Evolutionary conservation across 2,888 invertebrate genomes (phyloP), one percentile per base, ranked within the genome.

Genomic region (Pilophorus perplexus): DNA sequence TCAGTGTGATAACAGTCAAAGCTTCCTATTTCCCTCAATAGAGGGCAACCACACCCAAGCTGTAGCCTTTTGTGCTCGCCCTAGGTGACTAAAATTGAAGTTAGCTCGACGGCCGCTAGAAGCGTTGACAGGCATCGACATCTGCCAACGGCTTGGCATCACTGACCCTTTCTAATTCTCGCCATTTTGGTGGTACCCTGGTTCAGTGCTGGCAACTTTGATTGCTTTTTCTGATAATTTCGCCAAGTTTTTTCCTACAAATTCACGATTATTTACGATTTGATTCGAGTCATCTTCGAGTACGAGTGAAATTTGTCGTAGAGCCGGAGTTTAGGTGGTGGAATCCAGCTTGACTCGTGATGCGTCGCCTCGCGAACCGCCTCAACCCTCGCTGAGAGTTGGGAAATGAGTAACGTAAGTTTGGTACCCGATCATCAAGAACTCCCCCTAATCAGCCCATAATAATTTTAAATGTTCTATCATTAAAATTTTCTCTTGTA

Each of bases 201-300:
- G 69, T 69, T 67, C 72, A 72, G 72, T 69, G 72, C 72, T 72
- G 72, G 71, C 72, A 72, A 72, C 72, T 71, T 66, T 64, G 52
- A 46, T 25, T 37, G 20, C 22, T 38, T 55, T 38, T 55, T 37
- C 22, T 37, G 3, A 8, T n/a, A 38, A 38, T 55, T 55, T 37
- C 14, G 18, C 20, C 38, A 23, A 46, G 37, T 40, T 40, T 48
- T 64, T 46, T 67, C 59, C 52, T 42, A 44, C 55, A 57, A 64
- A 59, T 67, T 57, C 57, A 50, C 48, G 50, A 62, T 42, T 44
- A 57, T n/a, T 22, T 54, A 10, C 27, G 22, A 54, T 25, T 54
- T 54, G 18, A 1, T 12, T 28, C 4, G 28, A 42, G 25, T 33
- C 25, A 42, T 23, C 37, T 38, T 12, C 18, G 20, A 40, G 2